Evolutionary conservation across 2,113 vertebrate genomes (phyloP).

Genomic region (Anhinga rufa): DNA sequence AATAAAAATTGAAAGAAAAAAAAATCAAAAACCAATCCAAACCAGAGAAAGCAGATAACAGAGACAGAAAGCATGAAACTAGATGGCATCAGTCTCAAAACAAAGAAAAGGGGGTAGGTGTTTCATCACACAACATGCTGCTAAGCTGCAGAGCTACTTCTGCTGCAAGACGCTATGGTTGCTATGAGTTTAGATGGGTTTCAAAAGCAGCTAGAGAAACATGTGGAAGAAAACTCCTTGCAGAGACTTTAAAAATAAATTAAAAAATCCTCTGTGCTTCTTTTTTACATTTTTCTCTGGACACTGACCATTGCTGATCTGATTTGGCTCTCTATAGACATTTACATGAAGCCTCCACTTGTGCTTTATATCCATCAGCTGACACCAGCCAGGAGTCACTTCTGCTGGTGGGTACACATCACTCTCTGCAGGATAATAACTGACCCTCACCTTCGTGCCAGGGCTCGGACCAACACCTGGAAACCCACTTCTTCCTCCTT

Average conservation of each 20-base stretch:
- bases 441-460: not conserved
- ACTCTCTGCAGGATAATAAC: not conserved
- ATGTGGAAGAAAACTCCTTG: not conserved
- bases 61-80: not conserved
- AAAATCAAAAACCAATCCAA: not conserved
- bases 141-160: not conserved
- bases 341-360: not conserved
- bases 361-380: not conserved
- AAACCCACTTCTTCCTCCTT: not conserved
- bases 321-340: not conserved
- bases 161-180: not conserved
- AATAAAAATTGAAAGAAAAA: not conserved
- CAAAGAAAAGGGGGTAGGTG: not conserved
- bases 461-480: not conserved
- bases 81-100: not conserved
- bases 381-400: not conserved
- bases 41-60: not conserved
- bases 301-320: not conserved
- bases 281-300: not conserved
- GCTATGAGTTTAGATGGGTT: not conserved
- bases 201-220: not conserved
- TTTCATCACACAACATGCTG: not conserved
- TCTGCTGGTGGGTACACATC: not conserved
- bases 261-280: not conserved
- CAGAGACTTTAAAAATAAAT: not conserved